Conservation (phyloP, 2,113 vertebrate species). For the Tinamus guttatus region DNA sequence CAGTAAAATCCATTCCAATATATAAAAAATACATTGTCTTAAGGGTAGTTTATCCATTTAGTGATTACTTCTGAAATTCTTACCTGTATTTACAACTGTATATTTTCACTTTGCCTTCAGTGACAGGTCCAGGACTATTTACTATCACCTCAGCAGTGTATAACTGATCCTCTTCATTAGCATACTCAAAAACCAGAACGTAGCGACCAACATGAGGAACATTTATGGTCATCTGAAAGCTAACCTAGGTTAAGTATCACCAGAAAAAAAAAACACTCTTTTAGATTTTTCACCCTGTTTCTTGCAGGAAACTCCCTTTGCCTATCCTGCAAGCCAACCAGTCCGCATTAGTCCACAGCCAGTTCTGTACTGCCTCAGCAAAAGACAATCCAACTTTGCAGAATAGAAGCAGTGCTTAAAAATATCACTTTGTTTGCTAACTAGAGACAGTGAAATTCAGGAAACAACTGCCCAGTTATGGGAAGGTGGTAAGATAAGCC, state of each 20-base stretch:
- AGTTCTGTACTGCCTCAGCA: not conserved
- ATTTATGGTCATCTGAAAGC: conserved; percentile 81
- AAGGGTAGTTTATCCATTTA: not conserved
- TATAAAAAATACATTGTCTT: not conserved
- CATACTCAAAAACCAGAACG: conserved; percentile 87
- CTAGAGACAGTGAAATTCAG: not conserved
- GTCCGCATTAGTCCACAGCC: not conserved
- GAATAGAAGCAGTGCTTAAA: not conserved
- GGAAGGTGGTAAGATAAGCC: not conserved
- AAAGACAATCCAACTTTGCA: not conserved
- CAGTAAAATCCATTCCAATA: not conserved
- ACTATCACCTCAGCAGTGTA: conserved; percentile 78
- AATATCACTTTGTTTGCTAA: not conserved
- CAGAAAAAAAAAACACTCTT: not conserved
- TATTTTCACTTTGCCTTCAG: conserved; percentile 81
- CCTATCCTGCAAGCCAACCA: not conserved
- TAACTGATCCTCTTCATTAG: conserved; percentile 75
- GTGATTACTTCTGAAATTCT: not conserved
- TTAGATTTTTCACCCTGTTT: not conserved
- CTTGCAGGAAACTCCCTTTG: not conserved
- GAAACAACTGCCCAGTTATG: not conserved
- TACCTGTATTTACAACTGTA: conserved; percentile 93
- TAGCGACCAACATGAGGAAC: conserved; percentile 83
- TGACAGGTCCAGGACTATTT: conserved; percentile 56
- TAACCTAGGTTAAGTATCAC: conserved; percentile 74